phyloP scores from a whole-genome alignment of 2,888 invertebrate genomes.

The Harpalus rubripes region DNA sequence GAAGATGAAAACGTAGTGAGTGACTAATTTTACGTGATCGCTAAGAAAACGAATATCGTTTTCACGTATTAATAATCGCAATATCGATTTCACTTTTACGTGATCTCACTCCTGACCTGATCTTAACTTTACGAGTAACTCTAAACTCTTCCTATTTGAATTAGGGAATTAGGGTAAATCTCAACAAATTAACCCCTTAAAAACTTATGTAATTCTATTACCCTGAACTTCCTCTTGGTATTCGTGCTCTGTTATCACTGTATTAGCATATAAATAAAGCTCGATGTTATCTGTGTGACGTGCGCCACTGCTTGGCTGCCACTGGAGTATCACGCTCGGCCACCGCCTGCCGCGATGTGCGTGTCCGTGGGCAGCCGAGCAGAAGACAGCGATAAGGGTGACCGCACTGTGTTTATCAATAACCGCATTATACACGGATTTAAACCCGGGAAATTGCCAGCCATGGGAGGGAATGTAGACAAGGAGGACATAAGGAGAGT shows the following conservation, averaged over 20 bases:
- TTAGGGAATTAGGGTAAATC: neutral
- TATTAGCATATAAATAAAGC: conserved; percentile 25
- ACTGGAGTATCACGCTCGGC: conserved; percentile 1
- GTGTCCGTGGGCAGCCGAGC: neutral
- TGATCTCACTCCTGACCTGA: no score
- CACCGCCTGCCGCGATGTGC: conserved; percentile 11
- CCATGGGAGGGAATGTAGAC: no score
- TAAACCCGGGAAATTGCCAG: no score
- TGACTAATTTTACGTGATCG: no score
- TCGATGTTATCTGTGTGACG: neutral
- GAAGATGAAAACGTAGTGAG: no score
- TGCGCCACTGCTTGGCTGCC: neutral
- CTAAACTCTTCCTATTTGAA: no score
- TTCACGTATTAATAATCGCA: no score
- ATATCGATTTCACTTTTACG: no score
- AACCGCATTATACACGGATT: no score
- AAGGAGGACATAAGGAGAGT: neutral
- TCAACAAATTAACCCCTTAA: neutral
- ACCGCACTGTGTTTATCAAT: neutral
- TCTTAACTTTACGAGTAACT: no score
- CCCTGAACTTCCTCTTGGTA: neutral
- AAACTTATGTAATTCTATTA: conserved; percentile 6
- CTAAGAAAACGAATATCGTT: no score
- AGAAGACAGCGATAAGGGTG: conserved; percentile 3
- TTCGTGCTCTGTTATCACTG: neutral